Evolutionary conservation across 2,797 vertebrate species (phyloP).

Genomic region (Choloepus didactylus): DNA sequence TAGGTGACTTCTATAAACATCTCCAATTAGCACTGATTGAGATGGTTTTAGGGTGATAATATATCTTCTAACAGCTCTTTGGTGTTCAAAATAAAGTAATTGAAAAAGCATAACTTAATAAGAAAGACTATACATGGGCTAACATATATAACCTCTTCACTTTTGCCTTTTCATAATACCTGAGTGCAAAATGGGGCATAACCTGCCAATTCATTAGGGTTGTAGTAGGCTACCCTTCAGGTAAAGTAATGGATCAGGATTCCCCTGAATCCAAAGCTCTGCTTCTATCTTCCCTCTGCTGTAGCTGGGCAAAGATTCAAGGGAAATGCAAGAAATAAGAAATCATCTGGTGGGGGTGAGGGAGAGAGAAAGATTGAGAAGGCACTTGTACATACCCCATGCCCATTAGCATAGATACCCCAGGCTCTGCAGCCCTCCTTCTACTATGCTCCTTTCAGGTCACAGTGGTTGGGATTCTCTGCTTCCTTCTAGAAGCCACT

Average conservation of each 20-base stretch:
- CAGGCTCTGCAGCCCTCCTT: background rate
- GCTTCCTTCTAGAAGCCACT: background rate
- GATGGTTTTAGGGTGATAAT: background rate
- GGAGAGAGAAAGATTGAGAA: background rate
- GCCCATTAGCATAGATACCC: background rate
- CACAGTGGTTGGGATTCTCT: background rate
- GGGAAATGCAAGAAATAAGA: background rate
- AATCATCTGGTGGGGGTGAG: background rate
- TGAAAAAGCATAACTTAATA: background rate
- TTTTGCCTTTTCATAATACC: background rate
- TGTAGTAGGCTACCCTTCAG: background rate
- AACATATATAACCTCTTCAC: background rate
- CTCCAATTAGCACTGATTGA: conserved; percentile 31
- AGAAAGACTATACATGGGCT: background rate
- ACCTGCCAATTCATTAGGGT: background rate
- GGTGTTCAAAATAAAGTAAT: background rate
- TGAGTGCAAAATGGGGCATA: background rate
- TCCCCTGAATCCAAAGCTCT: background rate
- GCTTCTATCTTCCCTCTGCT: background rate
- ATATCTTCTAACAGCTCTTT: background rate
- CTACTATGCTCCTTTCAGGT: background rate
- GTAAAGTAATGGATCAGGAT: background rate
- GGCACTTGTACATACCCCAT: too few species aligned
- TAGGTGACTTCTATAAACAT: background rate
- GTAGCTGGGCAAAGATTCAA: background rate